phyloP scores from a whole-genome alignment of 1,140 invertebrate genomes.

The Drosophila malerkotliana region DNA sequence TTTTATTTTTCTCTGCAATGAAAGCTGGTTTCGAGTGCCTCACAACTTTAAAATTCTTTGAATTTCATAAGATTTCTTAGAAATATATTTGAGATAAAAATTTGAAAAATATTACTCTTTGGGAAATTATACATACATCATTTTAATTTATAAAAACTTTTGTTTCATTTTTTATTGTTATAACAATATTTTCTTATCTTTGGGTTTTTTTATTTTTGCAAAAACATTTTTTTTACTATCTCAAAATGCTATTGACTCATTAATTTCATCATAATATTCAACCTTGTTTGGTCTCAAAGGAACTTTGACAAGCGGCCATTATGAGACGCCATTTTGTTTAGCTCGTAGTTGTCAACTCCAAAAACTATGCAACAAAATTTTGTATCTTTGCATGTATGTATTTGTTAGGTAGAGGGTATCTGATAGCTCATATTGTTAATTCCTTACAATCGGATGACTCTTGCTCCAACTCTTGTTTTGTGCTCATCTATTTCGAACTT shows the following conservation, averaged over 20 bases:
- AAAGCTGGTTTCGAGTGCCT: conserved; percentile 44
- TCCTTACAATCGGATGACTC: not conserved
- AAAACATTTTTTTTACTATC: conserved; percentile 16
- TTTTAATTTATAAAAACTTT: too few relatives aligned
- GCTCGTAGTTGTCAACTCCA: not conserved
- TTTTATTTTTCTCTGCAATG: conserved; percentile 23
- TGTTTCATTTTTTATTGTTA: not conserved
- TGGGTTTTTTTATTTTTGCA: conserved; percentile 7
- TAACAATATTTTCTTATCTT: conserved; percentile 15
- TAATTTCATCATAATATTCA: conserved; percentile 34
- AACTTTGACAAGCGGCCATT: too few relatives aligned
- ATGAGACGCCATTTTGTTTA: not conserved
- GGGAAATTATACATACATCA: too few relatives aligned
- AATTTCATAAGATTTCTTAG: conserved; percentile 23
- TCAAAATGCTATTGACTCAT: conserved; percentile 40
- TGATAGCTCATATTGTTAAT: not conserved
- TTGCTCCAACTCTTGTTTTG: conserved; percentile 29
- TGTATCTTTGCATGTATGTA: not conserved
- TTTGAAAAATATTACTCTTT: not conserved
- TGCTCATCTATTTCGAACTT: conserved; percentile 40
- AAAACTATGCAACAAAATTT: not conserved
- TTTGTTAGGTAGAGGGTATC: not conserved
- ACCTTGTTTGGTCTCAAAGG: conserved; percentile 2
- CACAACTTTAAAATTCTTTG: conserved; percentile 13
- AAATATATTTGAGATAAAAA: not conserved